These are phyloP conservation scores for Volucella inanis DNA, from an alignment of 2,888 invertebrate genomes.

Conservation along the genomic window DNA sequence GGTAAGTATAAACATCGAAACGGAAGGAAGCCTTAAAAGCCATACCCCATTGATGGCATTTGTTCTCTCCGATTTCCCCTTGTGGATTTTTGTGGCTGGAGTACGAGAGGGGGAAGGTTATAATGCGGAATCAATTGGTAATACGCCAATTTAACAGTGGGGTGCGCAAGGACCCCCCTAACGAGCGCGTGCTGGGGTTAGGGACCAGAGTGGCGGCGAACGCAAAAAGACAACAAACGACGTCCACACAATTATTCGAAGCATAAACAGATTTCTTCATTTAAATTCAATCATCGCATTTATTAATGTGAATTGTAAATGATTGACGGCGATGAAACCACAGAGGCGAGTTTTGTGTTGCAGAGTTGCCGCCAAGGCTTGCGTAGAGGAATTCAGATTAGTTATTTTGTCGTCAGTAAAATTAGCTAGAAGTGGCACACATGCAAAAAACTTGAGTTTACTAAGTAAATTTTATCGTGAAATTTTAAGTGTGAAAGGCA, in stretches of 20 bases:
- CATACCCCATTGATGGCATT: slow-evolving; percentile 35
- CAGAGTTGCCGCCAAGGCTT: background rate
- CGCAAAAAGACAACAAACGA: slow-evolving; percentile 21
- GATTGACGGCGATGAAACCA: slow-evolving; percentile 52
- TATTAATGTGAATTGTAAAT: slow-evolving; percentile 65
- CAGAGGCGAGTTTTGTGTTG: background rate
- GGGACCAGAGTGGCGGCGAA: background rate
- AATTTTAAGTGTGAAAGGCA: no score
- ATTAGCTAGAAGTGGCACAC: no score
- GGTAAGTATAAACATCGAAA: slow-evolving; percentile 39
- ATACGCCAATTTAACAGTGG: slow-evolving; percentile 46
- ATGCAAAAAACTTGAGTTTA: no score
- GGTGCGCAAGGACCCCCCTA: no score
- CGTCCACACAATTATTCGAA: slow-evolving; percentile 61
- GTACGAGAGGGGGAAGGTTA: background rate
- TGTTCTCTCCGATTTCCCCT: slow-evolving; percentile 18
- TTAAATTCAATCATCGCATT: slow-evolving; percentile 74
- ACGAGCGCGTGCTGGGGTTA: slow-evolving; percentile 4
- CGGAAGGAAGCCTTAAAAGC: slow-evolving; percentile 71
- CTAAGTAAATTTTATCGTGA: no score
- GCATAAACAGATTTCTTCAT: slow-evolving; percentile 66
- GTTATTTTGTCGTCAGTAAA: no score
- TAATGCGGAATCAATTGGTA: slow-evolving; percentile 67
- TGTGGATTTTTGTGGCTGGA: background rate
- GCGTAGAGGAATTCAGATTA: no score